phyloP scores from a whole-genome alignment of 2,113 vertebrate genomes.

The Lasiurus cinereus region DNA sequence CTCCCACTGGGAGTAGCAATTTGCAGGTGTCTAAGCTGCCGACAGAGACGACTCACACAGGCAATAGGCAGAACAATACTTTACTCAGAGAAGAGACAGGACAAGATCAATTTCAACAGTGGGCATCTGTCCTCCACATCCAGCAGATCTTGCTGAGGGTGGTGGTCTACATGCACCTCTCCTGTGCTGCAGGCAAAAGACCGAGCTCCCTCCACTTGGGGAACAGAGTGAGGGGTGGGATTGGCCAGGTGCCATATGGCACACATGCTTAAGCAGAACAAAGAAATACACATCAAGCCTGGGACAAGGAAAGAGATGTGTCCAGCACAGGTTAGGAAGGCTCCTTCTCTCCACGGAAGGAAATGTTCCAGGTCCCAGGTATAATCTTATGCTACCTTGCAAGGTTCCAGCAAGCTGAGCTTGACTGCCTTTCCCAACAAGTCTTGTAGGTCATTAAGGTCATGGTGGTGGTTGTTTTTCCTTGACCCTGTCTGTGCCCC shows the following conservation, averaged over 20 bases:
- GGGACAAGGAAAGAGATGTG: not conserved
- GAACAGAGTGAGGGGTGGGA: not conserved
- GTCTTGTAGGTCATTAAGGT: too few species aligned
- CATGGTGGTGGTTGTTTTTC: not conserved
- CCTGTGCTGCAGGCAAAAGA: not conserved
- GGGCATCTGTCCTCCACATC: rapidly evolving
- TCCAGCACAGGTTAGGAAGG: not conserved
- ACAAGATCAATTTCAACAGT: rapidly evolving
- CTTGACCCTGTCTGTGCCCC: not conserved
- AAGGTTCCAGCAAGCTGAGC: not conserved
- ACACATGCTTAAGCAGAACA: not conserved
- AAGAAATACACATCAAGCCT: not conserved
- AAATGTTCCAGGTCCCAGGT: not conserved
- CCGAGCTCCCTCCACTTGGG: not conserved
- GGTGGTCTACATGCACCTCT: not conserved
- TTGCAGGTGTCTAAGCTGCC: not conserved
- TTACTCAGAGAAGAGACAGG: not conserved
- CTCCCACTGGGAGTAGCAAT: too few species aligned
- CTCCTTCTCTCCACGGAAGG: not conserved
- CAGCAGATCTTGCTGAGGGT: not conserved
- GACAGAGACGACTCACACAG: not conserved
- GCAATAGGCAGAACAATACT: rapidly evolving
- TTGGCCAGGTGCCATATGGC: not conserved
- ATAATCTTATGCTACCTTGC: rapidly evolving
- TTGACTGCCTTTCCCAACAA: not conserved